Conservation (phyloP, 2,888 invertebrate genomes). For the Labia minor region DNA sequence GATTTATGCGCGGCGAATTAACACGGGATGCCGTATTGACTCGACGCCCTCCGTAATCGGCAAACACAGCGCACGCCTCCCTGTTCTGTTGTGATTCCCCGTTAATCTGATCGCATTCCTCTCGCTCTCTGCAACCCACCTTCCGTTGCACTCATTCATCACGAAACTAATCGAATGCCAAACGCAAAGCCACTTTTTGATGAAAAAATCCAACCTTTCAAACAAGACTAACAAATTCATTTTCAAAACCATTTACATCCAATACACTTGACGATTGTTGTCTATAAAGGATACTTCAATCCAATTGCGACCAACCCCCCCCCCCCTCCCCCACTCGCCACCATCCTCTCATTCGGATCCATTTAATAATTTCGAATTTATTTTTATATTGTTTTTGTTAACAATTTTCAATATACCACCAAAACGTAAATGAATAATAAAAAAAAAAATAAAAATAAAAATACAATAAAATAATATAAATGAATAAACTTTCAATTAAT, state of each 20-base stretch:
- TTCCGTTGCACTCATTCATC: background rate
- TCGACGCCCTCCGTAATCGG: background rate
- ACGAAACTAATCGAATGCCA: background rate
- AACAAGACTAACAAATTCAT: background rate
- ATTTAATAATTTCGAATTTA: too few species aligned
- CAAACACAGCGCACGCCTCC: background rate
- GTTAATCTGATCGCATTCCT: slow-evolving; percentile 13
- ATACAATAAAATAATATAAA: too few species aligned
- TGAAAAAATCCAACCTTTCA: background rate
- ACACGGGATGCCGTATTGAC: background rate
- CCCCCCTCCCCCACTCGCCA: too few species aligned
- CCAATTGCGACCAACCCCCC: too few species aligned
- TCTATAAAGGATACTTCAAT: background rate
- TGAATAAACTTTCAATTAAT: too few species aligned
- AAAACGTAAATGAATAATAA: too few species aligned
- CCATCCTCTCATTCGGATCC: too few species aligned
- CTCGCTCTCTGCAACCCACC: background rate
- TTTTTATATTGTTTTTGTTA: too few species aligned
- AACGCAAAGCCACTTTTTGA: slow-evolving; percentile 13
- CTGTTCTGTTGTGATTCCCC: slow-evolving; percentile 2
- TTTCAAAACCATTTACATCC: slow-evolving; percentile 1
- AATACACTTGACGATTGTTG: background rate
- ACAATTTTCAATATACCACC: too few species aligned
- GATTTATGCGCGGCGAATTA: slow-evolving; percentile 13
- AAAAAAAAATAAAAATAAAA: too few species aligned